These are phyloP conservation scores for Pyrrhosoma nymphula DNA, from an alignment of 2,888 invertebrate species.

Conservation along the genomic window DNA sequence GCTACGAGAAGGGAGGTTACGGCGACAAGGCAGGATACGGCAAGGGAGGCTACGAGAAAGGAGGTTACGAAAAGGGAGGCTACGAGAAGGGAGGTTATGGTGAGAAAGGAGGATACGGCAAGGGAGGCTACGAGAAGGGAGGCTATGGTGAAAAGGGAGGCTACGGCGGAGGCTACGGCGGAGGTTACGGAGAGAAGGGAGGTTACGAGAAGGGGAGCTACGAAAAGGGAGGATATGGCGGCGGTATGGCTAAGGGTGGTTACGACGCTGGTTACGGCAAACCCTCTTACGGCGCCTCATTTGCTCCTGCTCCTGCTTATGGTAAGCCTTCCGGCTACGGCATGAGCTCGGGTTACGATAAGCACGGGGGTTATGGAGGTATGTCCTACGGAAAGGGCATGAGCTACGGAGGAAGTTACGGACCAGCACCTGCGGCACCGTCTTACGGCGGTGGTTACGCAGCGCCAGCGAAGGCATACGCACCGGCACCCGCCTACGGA, in stretches of 20 bases:
- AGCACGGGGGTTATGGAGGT: not conserved
- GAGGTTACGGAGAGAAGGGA: not conserved
- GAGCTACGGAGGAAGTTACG: not conserved
- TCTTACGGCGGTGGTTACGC: not conserved
- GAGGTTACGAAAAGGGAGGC: not conserved
- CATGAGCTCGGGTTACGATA: not conserved
- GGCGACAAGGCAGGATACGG: not conserved
- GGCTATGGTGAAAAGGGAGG: not conserved
- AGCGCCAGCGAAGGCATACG: not conserved
- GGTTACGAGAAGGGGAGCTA: not conserved
- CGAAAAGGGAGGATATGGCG: not conserved
- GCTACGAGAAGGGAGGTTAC: not conserved
- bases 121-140: not conserved
- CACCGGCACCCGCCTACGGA: not conserved
- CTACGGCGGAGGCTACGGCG: not conserved
- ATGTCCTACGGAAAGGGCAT: not conserved
- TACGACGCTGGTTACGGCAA: constrained; percentile 6
- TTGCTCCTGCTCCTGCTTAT: not conserved
- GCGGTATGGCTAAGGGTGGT: too few relatives aligned
- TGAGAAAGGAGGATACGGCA: not conserved
- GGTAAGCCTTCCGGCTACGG: not conserved
- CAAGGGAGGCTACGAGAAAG: not conserved
- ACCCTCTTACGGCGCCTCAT: not conserved
- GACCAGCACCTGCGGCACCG: not conserved
- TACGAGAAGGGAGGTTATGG: not conserved